phyloP scores from a whole-genome alignment of 2,888 invertebrate genomes.

The Lycaena phlaeas region DNA sequence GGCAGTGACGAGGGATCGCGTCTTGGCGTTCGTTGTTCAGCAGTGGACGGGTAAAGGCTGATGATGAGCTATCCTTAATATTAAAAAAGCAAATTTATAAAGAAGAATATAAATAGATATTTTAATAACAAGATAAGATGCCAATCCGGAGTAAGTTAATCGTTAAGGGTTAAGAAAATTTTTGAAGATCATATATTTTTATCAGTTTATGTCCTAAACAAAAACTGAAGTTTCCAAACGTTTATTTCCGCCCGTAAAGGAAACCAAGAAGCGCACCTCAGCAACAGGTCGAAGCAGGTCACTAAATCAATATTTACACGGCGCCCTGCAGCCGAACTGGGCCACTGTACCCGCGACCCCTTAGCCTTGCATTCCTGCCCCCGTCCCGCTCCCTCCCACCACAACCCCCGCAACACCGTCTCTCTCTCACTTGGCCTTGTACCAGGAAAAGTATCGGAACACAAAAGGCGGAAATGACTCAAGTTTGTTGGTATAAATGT shows the following conservation, averaged over 20 bases:
- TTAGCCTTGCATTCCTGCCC: constrained; percentile 55
- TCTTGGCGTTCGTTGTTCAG: too few relatives aligned
- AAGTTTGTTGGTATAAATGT: constrained; percentile 40
- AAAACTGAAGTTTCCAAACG: not conserved
- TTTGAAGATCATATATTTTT: too few relatives aligned
- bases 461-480: constrained; percentile 57
- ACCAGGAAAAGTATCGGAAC: constrained; percentile 44
- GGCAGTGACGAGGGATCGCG: too few relatives aligned
- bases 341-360: constrained; percentile 65
- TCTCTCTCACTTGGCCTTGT: constrained; percentile 49
- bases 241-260: not conserved
- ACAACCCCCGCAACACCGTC: constrained; percentile 27
- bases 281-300: constrained; percentile 58
- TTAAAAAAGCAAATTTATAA: too few relatives aligned
- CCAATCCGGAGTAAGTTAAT: too few relatives aligned
- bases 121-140: too few relatives aligned
- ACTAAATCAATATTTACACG: constrained; percentile 66
- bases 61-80: too few relatives aligned
- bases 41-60: too few relatives aligned
- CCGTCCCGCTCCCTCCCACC: constrained; percentile 30
- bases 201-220: too few relatives aligned
- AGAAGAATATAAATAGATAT: too few relatives aligned
- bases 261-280: constrained; percentile 21
- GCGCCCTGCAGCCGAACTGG: constrained; percentile 55
- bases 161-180: too few relatives aligned